Percentiles rank a stretch among this genome's conserved stretches.
These are phyloP conservation scores for Crossaster papposus DNA, from an alignment of 53 echinoderm and acorn worm genomes.

Conservation along the genomic window DNA sequence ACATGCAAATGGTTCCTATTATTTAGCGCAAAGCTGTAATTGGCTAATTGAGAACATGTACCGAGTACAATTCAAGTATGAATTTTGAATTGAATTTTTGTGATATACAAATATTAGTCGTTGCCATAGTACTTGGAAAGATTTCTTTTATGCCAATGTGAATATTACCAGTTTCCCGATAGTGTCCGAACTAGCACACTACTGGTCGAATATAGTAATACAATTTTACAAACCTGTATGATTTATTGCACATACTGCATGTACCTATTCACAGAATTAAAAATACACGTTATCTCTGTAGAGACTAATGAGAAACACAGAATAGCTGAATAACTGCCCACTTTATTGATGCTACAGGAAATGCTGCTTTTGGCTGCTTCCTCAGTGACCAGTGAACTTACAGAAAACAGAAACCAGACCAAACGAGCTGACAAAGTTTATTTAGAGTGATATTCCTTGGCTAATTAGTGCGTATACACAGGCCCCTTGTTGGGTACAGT, in stretches of 20 bases:
- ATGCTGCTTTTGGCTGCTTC: conserved; percentile 7
- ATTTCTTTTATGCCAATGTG: not conserved
- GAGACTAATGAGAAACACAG: not conserved
- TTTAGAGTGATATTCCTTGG: conserved; percentile 26
- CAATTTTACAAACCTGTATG: not conserved
- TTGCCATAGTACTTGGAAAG: not conserved
- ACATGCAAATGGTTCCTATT: too few species aligned
- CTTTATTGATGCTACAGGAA: conserved; percentile 42
- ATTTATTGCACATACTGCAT: not conserved
- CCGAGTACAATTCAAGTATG: too few species aligned
- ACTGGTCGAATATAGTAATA: not conserved
- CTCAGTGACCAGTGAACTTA: conserved; percentile 3
- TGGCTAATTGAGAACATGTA: too few species aligned
- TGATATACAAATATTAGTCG: not conserved
- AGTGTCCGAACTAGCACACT: not conserved
- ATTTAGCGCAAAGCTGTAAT: too few species aligned
- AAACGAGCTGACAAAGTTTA: conserved; percentile 51
- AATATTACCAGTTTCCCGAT: not conserved
- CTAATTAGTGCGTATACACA: not conserved
- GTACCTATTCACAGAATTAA: not conserved
- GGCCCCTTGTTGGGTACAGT: not conserved
- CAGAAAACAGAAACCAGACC: conserved; percentile 63
- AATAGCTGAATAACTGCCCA: not conserved
- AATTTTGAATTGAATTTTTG: too few species aligned
- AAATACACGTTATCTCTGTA: conserved; percentile 1